A percentile compares a stretch with the other conserved stretches of the same genome.
phyloP scores from a whole-genome alignment of 2,113 vertebrate genomes.

The Brachypteracias leptosomus region DNA sequence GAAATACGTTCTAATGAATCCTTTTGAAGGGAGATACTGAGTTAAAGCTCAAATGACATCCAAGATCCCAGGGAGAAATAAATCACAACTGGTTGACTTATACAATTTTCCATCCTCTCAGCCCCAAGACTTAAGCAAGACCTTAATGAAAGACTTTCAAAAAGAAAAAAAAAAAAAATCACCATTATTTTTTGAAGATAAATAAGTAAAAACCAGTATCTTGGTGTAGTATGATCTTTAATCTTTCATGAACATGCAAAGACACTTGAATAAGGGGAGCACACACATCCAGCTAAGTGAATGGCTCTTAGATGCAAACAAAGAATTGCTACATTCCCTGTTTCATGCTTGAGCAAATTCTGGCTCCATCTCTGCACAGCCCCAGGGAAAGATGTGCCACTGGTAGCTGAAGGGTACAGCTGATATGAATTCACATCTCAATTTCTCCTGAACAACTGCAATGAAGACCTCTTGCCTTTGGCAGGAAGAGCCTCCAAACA shows the following conservation, averaged over 20 bases:
- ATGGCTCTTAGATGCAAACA: neutral
- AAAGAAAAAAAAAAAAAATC: neutral
- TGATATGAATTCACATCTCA: neutral
- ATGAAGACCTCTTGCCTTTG: neutral
- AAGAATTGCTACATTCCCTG: neutral
- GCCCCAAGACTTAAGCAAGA: neutral
- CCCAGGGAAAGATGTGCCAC: accelerated
- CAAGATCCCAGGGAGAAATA: neutral
- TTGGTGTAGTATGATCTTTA: neutral
- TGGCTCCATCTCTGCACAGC: neutral
- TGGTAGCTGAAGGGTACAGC: neutral
- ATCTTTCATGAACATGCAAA: neutral
- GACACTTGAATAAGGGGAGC: neutral
- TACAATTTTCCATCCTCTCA: neutral
- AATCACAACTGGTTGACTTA: neutral
- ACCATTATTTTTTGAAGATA: neutral
- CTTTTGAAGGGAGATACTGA: neutral
- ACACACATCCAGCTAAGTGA: neutral
- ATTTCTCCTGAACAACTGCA: neutral
- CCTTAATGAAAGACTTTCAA: neutral
- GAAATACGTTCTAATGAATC: neutral
- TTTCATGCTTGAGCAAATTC: neutral
- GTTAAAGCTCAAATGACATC: neutral
- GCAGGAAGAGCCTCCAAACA: neutral
- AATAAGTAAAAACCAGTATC: neutral